phyloP scores from a whole-genome alignment of 2,797 vertebrate species.

The Acanthurus lineatus region DNA sequence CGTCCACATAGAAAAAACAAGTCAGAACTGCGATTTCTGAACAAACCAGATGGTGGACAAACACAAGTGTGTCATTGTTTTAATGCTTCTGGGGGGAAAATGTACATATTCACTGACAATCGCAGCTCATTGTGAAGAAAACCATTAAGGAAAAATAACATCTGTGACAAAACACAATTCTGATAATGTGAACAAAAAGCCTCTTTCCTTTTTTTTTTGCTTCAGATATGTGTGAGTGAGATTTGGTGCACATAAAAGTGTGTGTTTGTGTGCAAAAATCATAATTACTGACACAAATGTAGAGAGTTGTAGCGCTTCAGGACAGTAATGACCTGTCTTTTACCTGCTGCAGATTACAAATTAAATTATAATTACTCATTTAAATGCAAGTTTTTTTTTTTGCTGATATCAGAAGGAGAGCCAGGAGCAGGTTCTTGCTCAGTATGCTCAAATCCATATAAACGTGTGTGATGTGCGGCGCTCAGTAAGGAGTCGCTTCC shows the following conservation, averaged over 20 bases:
- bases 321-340: constrained; percentile 9
- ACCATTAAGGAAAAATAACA: background rate
- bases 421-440: constrained; percentile 33
- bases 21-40: background rate
- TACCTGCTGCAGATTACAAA: constrained; percentile 39
- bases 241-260: constrained; percentile 17
- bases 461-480: constrained; percentile 38
- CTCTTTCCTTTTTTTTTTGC: constrained; percentile 35
- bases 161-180: constrained; percentile 31
- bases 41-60: constrained; percentile 1
- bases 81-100: constrained; percentile 8
- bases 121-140: constrained; percentile 25
- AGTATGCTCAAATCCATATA: constrained; percentile 37
- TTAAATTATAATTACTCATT: constrained; percentile 54
- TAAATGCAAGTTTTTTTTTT: constrained; percentile 57
- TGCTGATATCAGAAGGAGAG: constrained; percentile 24
- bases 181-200: constrained; percentile 17
- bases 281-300: background rate
- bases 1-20: background rate
- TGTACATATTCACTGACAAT: constrained; percentile 24
- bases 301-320: background rate
- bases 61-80: constrained; percentile 33
- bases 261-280: background rate
- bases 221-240: constrained; percentile 23
- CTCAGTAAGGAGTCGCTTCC: constrained; percentile 45